Percentiles rank a stretch among this genome's conserved stretches.
Evolutionary conservation across 2,113 vertebrate species (phyloP).

Genomic region (human (Homo sapiens)): GRCh38 chrX:135686001-135686500

Average conservation of each 20-base stretch:
- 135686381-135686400: not conserved
- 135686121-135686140: slow-evolving; percentile 82
- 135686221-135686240: not conserved
- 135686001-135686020: not conserved
- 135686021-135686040: not conserved
- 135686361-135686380: not conserved
- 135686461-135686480: not conserved
- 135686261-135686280: not conserved
- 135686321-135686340: not conserved
- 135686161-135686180: slow-evolving; percentile 86
- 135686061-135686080: slow-evolving; percentile 86
- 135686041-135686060: not conserved
- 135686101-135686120: slow-evolving; percentile 83
- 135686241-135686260: not conserved
- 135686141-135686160: slow-evolving; percentile 84
- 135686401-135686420: not conserved
- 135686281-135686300: not conserved
- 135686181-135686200: slow-evolving; percentile 83
- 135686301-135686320: not conserved
- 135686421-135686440: not conserved
- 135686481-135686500: not conserved
- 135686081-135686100: slow-evolving; percentile 84
- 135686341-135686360: not conserved
- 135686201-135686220: slow-evolving; percentile 73
- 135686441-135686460: not conserved